Percentiles rank a stretch among this genome's conserved stretches.
Evolutionary conservation across 37 sponge, comb jelly and placozoan species (phyloP).

Genomic region (Beroe forskalii): DNA sequence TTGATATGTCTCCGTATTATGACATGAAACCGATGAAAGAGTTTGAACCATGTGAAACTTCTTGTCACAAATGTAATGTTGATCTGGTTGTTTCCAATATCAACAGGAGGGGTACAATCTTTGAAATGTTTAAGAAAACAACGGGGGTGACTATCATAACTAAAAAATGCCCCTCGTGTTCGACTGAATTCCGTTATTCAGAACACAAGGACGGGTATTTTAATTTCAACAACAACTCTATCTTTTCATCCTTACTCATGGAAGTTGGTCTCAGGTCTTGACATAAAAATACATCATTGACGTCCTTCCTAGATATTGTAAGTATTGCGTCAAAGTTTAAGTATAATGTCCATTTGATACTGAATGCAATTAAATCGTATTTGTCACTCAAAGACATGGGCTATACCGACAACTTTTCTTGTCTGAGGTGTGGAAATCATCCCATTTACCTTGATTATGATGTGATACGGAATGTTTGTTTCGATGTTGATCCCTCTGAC

Average conservation of each 20-base stretch:
- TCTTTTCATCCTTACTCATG: background rate
- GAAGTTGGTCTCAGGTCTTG: background rate
- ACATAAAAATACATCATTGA: too few relatives aligned
- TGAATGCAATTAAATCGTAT: conserved; percentile 15
- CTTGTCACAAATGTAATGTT: too few relatives aligned
- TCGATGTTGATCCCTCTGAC: too few relatives aligned
- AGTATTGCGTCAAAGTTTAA: too few relatives aligned
- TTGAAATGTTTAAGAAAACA: background rate
- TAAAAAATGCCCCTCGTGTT: background rate
- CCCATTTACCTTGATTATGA: too few relatives aligned
- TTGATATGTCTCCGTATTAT: background rate
- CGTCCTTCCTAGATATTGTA: background rate
- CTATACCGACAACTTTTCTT: background rate
- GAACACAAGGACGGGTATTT: too few relatives aligned
- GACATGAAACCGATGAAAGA: background rate
- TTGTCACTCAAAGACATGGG: background rate
- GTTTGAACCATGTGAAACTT: background rate
- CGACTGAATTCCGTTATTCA: background rate
- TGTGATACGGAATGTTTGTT: too few relatives aligned
- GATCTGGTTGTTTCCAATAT: background rate
- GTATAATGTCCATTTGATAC: background rate
- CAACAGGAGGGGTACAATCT: background rate
- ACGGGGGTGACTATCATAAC: background rate
- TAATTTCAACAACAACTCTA: background rate
- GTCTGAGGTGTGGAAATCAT: background rate